Percentiles rank a stretch among this genome's conserved stretches.
Evolutionary conservation across 2,113 vertebrate species (phyloP).

Genomic region (Carassius auratus): DNA sequence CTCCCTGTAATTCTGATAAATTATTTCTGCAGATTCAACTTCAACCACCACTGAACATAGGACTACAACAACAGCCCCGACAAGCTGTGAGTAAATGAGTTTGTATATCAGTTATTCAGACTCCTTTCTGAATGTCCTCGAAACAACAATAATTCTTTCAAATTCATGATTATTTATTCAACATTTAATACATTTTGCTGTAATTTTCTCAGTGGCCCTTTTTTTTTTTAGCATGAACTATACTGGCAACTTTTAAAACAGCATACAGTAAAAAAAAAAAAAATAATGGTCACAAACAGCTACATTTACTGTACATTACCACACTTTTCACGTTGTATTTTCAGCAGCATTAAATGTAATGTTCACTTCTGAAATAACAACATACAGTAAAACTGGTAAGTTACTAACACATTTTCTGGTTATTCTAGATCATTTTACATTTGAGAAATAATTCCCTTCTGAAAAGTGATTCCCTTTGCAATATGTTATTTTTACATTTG

Average conservation of each 20-base stretch:
- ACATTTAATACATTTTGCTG: not conserved
- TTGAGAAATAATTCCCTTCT: not conserved
- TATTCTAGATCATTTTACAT: not conserved
- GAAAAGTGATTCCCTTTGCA: not conserved
- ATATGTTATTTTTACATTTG: not conserved
- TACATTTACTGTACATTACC: not conserved
- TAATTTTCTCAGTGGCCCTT: not conserved
- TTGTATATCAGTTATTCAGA: not conserved
- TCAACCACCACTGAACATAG: not conserved
- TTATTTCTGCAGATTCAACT: not conserved
- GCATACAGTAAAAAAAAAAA: too few relatives aligned
- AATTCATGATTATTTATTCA: not conserved
- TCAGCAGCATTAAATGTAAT: not conserved
- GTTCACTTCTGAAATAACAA: not conserved
- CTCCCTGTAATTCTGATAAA: not conserved
- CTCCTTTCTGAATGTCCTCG: not conserved
- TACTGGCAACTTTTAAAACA: too few relatives aligned
- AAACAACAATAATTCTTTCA: not conserved
- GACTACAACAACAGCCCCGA: not conserved
- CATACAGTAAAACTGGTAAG: not conserved
- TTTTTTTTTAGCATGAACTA: too few relatives aligned
- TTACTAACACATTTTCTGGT: not conserved
- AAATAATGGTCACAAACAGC: too few relatives aligned
- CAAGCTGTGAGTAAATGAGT: not conserved
- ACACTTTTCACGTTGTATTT: not conserved